Base-by-base conservation (phyloP, 2,113 vertebrate genomes). In the Amblyornis subalaris region DNA sequence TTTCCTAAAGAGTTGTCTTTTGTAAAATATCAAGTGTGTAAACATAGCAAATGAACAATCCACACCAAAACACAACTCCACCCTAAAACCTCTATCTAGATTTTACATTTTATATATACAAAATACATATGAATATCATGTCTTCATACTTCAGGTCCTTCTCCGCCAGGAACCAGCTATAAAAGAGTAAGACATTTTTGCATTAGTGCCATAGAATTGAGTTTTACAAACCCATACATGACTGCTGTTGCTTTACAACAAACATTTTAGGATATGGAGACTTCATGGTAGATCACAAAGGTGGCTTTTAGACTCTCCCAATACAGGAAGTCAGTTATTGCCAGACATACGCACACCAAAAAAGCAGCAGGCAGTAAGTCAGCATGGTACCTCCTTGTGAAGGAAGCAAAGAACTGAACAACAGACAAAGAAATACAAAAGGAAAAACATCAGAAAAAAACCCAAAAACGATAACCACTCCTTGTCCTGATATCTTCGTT, bases 161-260 rank as follows among this genome's bases (percentile, higher is more conserved):
- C 99, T 94, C 99, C 99, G 97, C 99, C 99, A 61, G 99, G 99
- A 96, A 99, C 99, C 89, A 99, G 98, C 99, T 99, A 95, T 40
- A 97, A 80, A 85, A 90, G 45, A 94, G 6, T 17, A 86, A 45
- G 10, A 80, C 11, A 88, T 45, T 57, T 86, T 50, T 72, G 38
- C 47, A 53, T 95, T 75, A 96, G 70, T 60, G 31, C 24, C 24
- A 64, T 3, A 42, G 19, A 64, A 31, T 7, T n/a, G 19, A 90
- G 36, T 38, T 87, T 29, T 25, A 71, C 61, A 84, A 81, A 84
- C 28, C 17, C n/a, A 48, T 26, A 66, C 4, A 12, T 9, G 5
- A 55, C 55, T 88, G 40, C 18, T 81, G 19, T 36, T 80, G 42
- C 33, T 89, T 77, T 58, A 78, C 16, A 76, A 65, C 7, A 9